phyloP scores from a whole-genome alignment of 2,113 vertebrate genomes.

The Entelurus aequoreus region DNA sequence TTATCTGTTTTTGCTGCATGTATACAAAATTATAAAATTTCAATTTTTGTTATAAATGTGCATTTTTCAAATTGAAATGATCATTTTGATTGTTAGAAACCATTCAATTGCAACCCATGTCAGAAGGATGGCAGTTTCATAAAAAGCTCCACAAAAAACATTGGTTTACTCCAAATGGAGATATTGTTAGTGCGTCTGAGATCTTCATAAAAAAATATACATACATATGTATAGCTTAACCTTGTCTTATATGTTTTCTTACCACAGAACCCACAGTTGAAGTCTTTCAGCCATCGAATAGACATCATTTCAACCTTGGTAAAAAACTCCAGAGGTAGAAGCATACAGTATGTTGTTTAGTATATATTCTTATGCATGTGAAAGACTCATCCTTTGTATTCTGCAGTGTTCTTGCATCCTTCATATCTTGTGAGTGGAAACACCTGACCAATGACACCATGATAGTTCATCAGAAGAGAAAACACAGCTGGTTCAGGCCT shows the following conservation, averaged over 20 bases:
- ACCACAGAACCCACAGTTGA: slow-evolving; percentile 83
- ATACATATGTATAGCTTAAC: too few relatives aligned
- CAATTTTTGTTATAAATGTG: too few relatives aligned
- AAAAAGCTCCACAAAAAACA: too few relatives aligned
- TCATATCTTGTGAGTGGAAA: slow-evolving; percentile 87
- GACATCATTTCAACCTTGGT: slow-evolving; percentile 81
- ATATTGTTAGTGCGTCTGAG: too few relatives aligned
- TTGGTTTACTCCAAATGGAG: too few relatives aligned
- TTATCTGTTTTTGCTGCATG: too few relatives aligned
- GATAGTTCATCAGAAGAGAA: slow-evolving; percentile 79
- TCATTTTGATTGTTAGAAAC: too few relatives aligned
- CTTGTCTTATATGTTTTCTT: slow-evolving; percentile 8
- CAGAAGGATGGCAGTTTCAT: too few relatives aligned
- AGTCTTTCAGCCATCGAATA: slow-evolving; percentile 87
- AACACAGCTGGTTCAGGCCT: slow-evolving; percentile 87
- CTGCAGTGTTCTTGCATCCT: slow-evolving; percentile 81
- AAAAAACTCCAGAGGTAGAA: slow-evolving; percentile 87
- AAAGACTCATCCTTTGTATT: slow-evolving; percentile 6
- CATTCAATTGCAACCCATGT: too few relatives aligned
- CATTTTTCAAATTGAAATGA: too few relatives aligned
- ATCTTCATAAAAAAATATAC: too few relatives aligned
- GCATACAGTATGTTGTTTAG: slow-evolving; percentile 15
- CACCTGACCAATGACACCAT: slow-evolving; percentile 83
- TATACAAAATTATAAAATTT: too few relatives aligned
- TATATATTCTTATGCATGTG: neutral